Conservation (phyloP, 2,888 invertebrate genomes). For the Pinctada fucata region DNA sequence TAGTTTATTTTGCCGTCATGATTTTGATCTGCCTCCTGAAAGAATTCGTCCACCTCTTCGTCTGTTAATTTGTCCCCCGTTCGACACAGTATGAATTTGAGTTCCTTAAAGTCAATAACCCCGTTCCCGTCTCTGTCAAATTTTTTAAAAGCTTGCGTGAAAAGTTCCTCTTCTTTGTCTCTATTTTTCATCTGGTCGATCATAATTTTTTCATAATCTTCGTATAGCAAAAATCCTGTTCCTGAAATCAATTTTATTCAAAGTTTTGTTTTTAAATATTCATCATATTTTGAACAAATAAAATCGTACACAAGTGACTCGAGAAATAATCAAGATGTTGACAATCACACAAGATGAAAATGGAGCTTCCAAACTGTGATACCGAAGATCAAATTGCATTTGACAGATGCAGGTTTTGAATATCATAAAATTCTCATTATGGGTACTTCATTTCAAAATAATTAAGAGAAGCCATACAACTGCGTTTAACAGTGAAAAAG, state of each 20-base stretch:
- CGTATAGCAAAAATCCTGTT: slow-evolving; percentile 13
- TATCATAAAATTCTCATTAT: too few relatives aligned
- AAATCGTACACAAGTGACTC: too few relatives aligned
- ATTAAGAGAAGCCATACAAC: too few relatives aligned
- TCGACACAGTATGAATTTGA: slow-evolving; percentile 12
- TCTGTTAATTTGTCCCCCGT: slow-evolving; percentile 19
- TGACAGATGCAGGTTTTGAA: too few relatives aligned
- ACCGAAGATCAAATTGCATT: too few relatives aligned
- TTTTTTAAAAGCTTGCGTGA: slow-evolving; percentile 22
- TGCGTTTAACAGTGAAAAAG: too few relatives aligned
- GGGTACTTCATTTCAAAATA: too few relatives aligned
- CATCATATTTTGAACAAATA: too few relatives aligned
- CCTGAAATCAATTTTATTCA: not conserved
- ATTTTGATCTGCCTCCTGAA: slow-evolving; percentile 20
- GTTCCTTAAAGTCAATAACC: slow-evolving; percentile 11
- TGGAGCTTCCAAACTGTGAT: too few relatives aligned
- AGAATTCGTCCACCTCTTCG: slow-evolving; percentile 17
- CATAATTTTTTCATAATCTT: slow-evolving; percentile 22
- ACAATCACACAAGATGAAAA: too few relatives aligned
- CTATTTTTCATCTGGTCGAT: slow-evolving; percentile 12
- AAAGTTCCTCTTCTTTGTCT: slow-evolving; percentile 20
- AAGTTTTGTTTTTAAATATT: too few relatives aligned
- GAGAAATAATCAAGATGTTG: too few relatives aligned
- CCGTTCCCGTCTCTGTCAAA: slow-evolving; percentile 25
- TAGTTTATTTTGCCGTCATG: slow-evolving; percentile 17